These are phyloP conservation scores for Acrobasis consociella DNA, from an alignment of 2,888 invertebrate genomes.

Conservation along the genomic window DNA sequence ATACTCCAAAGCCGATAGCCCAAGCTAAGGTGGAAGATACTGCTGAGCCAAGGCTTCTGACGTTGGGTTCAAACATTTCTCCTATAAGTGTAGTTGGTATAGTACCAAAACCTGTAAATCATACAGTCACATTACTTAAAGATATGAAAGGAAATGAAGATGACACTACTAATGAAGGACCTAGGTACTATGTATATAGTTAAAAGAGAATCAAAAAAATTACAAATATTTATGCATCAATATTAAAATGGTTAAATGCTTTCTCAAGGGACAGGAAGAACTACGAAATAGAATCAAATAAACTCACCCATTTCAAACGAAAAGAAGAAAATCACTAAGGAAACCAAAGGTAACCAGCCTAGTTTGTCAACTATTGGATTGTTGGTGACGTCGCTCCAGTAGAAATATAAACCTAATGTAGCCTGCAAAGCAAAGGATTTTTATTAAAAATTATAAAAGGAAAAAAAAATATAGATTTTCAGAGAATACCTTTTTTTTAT, in stretches of 20 bases:
- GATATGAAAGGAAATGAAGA: constrained; percentile 25
- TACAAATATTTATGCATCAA: too few species aligned
- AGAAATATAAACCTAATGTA: constrained; percentile 49
- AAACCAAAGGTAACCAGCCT: constrained; percentile 49
- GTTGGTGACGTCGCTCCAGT: constrained; percentile 32
- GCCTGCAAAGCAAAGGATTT: constrained; percentile 37
- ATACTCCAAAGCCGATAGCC: neutral
- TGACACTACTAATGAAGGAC: too few species aligned
- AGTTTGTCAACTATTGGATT: constrained; percentile 32
- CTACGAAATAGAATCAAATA: too few species aligned
- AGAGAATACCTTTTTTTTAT: too few species aligned
- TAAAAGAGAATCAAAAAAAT: too few species aligned
- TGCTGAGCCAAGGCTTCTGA: constrained; percentile 32
- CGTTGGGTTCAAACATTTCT: constrained; percentile 35
- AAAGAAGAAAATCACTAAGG: constrained; percentile 47
- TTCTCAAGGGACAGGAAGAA: too few species aligned
- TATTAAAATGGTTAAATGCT: too few species aligned
- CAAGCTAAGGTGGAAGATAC: neutral
- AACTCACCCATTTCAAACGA: constrained; percentile 49
- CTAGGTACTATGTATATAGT: too few species aligned
- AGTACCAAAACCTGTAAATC: constrained; percentile 36
- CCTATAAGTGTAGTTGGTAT: constrained; percentile 33
- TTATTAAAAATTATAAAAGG: too few species aligned
- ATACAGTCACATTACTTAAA: constrained; percentile 34
- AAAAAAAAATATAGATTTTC: too few species aligned